Percentiles rank a stretch among this genome's conserved stretches.
phyloP scores from a whole-genome alignment of 2,113 vertebrate genomes.

The Mugil cephalus region DNA sequence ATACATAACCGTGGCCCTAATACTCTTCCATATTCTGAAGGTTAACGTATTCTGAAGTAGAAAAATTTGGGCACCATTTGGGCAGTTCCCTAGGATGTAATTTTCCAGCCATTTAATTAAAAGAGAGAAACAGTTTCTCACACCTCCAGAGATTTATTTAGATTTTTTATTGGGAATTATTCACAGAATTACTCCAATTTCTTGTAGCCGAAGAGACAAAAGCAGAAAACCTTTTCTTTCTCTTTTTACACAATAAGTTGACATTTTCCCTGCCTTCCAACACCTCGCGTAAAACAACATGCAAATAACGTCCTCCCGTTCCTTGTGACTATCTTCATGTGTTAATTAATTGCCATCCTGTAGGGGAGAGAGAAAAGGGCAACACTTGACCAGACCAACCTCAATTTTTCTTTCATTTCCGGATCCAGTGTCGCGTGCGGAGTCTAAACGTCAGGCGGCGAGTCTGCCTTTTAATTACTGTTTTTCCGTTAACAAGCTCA shows the following conservation, averaged over 20 bases:
- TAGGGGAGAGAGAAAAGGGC: background rate
- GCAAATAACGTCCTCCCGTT: background rate
- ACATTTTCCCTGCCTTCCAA: background rate
- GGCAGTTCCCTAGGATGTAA: too few relatives aligned
- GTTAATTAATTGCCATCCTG: conserved; percentile 24
- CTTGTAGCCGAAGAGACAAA: background rate
- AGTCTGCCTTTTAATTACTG: conserved; percentile 9
- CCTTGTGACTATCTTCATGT: conserved; percentile 2
- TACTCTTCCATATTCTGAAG: too few relatives aligned
- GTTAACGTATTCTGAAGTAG: too few relatives aligned
- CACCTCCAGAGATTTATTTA: too few relatives aligned
- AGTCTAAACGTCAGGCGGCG: conserved; percentile 3
- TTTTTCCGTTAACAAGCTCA: conserved; percentile 19
- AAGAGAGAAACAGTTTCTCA: too few relatives aligned
- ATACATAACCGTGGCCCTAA: too few relatives aligned
- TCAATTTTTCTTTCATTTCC: background rate
- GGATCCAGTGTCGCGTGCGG: conserved; percentile 9
- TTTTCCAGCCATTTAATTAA: too few relatives aligned
- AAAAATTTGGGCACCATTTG: too few relatives aligned
- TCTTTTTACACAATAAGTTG: background rate
- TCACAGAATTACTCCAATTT: background rate
- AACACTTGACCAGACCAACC: conserved; percentile 4
- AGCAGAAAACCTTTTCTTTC: too few relatives aligned
- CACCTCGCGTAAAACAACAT: background rate
- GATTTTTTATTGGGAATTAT: background rate